A percentile compares a stretch with the other conserved stretches of the same genome.
These are phyloP conservation scores for Schizopygopsis pylzovi DNA, from an alignment of 2,797 vertebrate species.

Conservation along the genomic window DNA sequence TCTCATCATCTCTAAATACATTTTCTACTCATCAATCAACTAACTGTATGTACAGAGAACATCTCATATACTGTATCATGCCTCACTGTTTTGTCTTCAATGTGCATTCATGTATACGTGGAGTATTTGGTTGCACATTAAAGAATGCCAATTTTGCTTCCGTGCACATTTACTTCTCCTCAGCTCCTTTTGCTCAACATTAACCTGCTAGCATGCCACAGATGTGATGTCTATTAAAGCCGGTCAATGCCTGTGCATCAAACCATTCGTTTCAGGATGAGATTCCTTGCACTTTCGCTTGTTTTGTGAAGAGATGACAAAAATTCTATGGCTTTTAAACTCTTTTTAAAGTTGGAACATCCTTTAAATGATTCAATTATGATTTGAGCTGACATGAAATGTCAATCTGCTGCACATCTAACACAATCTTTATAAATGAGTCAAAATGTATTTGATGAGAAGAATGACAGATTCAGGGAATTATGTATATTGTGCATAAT, in stretches of 20 bases:
- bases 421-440: conserved; percentile 12
- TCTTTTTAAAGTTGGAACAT: not conserved
- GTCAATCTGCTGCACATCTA: conserved; percentile 2
- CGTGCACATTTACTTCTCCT: conserved; percentile 41
- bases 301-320: not conserved
- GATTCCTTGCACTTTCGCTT: not conserved
- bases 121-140: conserved; percentile 59
- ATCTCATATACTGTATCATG: conserved; percentile 45
- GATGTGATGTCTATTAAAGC: conserved; percentile 7
- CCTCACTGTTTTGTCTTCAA: conserved; percentile 48
- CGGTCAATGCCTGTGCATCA: conserved; percentile 38
- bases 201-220: conserved; percentile 5
- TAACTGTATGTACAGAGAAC: conserved; percentile 59
- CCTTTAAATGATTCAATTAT: not conserved
- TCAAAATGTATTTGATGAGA: conserved; percentile 23
- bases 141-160: conserved; percentile 54
- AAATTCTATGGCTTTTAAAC: not conserved
- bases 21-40: conserved; percentile 68
- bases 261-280: not conserved
- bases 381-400: not conserved
- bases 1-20: conserved; percentile 51
- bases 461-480: not conserved
- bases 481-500: conserved; percentile 3
- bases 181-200: conserved; percentile 27
- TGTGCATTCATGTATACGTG: conserved; percentile 56